Evolutionary conservation across 2,797 vertebrate genomes (phyloP).

Genomic region (Pseudomugil gertrudae): DNA sequence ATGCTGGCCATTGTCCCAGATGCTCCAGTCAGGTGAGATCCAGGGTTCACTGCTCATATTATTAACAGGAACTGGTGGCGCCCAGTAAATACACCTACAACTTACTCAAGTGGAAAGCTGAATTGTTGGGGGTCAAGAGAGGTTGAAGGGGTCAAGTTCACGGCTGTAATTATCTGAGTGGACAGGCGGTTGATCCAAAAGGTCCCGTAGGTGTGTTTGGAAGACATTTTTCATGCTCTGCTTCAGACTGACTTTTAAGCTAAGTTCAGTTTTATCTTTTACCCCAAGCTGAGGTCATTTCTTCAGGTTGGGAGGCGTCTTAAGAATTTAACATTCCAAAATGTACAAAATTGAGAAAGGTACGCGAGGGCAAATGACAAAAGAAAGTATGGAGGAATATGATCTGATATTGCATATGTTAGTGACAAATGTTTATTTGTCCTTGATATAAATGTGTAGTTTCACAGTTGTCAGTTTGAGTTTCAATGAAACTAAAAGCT

Average conservation of each 20-base stretch:
- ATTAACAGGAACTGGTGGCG: slow-evolving; percentile 89
- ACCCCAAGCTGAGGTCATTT: neutral
- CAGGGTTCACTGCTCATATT: slow-evolving; percentile 83
- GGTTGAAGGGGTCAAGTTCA: slow-evolving; percentile 41
- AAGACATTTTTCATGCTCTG: slow-evolving; percentile 11
- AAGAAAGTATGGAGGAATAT: neutral
- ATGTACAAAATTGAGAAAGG: neutral
- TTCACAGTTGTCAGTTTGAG: neutral
- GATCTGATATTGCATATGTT: neutral
- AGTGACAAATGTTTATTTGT: neutral
- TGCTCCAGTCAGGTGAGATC: slow-evolving; percentile 88
- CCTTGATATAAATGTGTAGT: neutral
- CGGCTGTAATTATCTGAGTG: slow-evolving; percentile 50
- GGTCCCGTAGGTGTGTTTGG: slow-evolving; percentile 14
- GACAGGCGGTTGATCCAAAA: slow-evolving; percentile 28
- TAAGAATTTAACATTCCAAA: neutral
- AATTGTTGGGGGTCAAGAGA: slow-evolving; percentile 46
- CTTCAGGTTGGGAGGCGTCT: neutral
- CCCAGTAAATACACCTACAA: slow-evolving; percentile 83
- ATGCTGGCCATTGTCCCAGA: slow-evolving; percentile 86
- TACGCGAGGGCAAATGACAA: neutral
- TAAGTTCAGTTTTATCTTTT: neutral
- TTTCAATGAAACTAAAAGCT: no score
- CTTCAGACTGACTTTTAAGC: neutral
- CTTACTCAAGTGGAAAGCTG: slow-evolving; percentile 81